Conservation (phyloP, 2,113 vertebrate species). For the Castor canadensis region DNA sequence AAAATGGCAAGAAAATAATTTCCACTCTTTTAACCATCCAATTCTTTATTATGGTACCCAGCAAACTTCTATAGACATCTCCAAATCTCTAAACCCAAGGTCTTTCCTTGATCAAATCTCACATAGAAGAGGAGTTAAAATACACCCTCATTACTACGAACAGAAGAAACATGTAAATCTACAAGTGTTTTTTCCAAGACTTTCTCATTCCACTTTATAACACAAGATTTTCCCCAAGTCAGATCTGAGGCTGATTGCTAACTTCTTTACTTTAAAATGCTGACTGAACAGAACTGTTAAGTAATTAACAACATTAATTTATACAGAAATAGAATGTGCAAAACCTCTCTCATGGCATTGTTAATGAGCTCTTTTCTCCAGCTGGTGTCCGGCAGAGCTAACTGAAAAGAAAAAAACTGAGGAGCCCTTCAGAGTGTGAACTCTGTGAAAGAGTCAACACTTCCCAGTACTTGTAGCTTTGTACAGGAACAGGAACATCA, state of each 20-base stretch:
- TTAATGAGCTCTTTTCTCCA: not conserved
- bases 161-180: not conserved
- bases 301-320: not conserved
- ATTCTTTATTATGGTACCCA: not conserved
- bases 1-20: not conserved
- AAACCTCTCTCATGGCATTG: not conserved
- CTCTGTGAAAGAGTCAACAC: constrained; percentile 1
- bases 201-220: not conserved
- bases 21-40: not conserved
- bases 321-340: not conserved
- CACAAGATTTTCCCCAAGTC: not conserved
- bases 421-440: not conserved
- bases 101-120: not conserved
- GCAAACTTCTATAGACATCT: not conserved
- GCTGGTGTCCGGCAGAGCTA: not conserved
- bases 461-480: constrained; percentile 58
- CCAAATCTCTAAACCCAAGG: not conserved
- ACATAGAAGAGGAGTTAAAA: not conserved
- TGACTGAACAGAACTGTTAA: not conserved
- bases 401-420: not conserved
- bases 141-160: not conserved
- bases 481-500: constrained; percentile 51
- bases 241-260: not conserved
- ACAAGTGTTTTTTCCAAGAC: not conserved
- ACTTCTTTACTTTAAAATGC: not conserved